Conservation (phyloP, 2,113 vertebrate genomes). For the Gambusia affinis region DNA sequence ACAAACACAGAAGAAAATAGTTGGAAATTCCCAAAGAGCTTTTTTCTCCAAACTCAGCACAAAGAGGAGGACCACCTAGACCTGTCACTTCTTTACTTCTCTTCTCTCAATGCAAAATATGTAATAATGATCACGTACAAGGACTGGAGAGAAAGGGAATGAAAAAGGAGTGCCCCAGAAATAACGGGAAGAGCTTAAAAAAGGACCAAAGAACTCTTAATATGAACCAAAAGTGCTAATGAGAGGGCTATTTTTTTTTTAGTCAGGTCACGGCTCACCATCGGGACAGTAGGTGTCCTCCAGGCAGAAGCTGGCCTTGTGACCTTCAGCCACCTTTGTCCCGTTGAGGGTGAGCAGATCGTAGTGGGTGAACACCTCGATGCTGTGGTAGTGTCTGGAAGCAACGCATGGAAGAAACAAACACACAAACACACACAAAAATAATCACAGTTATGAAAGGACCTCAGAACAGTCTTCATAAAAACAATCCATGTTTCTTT, state of each 20-base stretch:
- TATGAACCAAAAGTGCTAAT: background rate
- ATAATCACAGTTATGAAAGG: background rate
- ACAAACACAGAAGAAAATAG: background rate
- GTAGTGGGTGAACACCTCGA: constrained; percentile 98
- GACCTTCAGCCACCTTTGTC: constrained; percentile 93
- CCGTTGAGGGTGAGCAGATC: constrained; percentile 94
- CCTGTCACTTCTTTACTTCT: no score
- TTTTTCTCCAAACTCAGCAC: background rate
- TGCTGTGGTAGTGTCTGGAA: constrained; percentile 96
- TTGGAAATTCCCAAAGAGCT: background rate
- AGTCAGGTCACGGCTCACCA: constrained; percentile 69
- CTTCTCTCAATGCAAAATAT: no score
- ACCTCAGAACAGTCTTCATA: background rate
- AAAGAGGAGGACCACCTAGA: background rate
- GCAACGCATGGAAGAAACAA: background rate
- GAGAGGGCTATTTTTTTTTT: background rate
- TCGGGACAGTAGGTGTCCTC: constrained; percentile 94
- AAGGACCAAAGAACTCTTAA: no score
- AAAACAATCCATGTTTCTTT: background rate
- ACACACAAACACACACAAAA: background rate
- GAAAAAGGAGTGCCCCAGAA: background rate
- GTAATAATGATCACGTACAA: no score
- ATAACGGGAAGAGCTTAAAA: background rate
- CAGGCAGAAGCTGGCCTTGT: constrained; percentile 98
- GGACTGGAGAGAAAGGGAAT: no score